Evolutionary conservation across 2,797 vertebrate species (phyloP), one percentile per base, ranked within the genome.

Genomic region (Pygocentrus nattereri): DNA sequence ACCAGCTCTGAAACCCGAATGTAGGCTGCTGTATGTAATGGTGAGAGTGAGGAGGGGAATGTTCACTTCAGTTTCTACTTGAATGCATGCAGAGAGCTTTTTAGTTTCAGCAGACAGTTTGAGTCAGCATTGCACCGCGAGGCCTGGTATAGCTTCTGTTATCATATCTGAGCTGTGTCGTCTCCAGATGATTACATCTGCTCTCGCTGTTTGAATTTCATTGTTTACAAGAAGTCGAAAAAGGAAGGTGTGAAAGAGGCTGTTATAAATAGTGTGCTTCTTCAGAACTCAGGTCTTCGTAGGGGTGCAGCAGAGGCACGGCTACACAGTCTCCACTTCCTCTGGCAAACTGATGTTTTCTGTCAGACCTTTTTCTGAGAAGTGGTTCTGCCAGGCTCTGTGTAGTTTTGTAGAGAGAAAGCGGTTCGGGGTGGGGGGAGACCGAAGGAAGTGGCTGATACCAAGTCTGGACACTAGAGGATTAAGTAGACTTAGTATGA

Each of bases 191-290:
- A 74, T 62, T 58, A 54, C 82, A 69, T 11, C 21, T 4, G 21
- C 74, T 15, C 72, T 67, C 61, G 50, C 44, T 12, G 44, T 41
- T 74, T 27, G 12, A 65, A 25, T 31, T 15, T 1, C 44, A 78
- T 10, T 74, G 81, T 72, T 85, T 79, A 65, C 54, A 50, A 65
- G 71, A 83, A 73, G 78, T 68, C 16, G 62, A 25, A 56, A 85
- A 68, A 50, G 78, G 79, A 81, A 83, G 76, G 81, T 87, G 86
- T 83, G 68, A 85, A 82, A 73, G 47, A 75, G n/a, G 64, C 54
- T 61, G 83, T 72, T 84, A 85, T 78, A 82, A 85, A 84, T 80
- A 87, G 61, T 19, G 54, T 1, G 30, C 27, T 85, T 70, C 70
- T 79, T 49, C 34, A 64, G 78, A 79, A 67, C 74, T 84, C 5